phyloP scores from a whole-genome alignment of 2,797 vertebrate species.

The Smutsia gigantea region DNA sequence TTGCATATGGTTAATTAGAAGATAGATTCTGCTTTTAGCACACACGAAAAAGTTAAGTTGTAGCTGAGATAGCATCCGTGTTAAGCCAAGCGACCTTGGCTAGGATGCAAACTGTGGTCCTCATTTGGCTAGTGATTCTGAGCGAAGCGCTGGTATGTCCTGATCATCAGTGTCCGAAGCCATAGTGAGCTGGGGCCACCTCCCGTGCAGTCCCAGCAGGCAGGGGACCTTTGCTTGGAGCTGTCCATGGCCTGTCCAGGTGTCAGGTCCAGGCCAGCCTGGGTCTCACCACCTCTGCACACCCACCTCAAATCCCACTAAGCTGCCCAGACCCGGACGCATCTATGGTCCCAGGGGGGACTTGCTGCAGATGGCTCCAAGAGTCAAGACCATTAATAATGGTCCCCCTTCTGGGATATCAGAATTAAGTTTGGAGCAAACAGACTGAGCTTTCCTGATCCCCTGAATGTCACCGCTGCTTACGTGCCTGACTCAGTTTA shows the following conservation, averaged over 20 bases:
- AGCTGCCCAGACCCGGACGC: rapidly evolving
- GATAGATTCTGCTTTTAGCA: constrained; percentile 15
- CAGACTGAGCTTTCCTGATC: background rate
- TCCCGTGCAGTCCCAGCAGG: rapidly evolving
- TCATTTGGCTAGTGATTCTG: rapidly evolving
- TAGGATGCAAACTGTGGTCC: background rate
- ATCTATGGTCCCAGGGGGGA: rapidly evolving
- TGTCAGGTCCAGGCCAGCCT: background rate
- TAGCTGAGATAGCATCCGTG: background rate
- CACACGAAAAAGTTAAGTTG: background rate
- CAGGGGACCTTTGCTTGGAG: background rate
- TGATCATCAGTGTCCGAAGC: rapidly evolving
- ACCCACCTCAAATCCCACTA: rapidly evolving
- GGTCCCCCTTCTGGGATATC: too few species aligned
- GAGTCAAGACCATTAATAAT: background rate
- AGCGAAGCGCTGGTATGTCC: rapidly evolving
- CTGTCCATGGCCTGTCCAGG: background rate
- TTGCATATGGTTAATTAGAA: background rate
- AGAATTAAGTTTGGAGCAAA: background rate
- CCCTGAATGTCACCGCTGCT: rapidly evolving
- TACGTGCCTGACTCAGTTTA: rapidly evolving
- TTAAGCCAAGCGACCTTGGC: background rate
- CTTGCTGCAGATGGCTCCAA: background rate
- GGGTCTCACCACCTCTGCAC: rapidly evolving
- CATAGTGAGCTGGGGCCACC: too few species aligned